These are phyloP conservation scores for Lasioglossum villosulum DNA, from an alignment of 2,888 invertebrate genomes.

Conservation along the genomic window DNA sequence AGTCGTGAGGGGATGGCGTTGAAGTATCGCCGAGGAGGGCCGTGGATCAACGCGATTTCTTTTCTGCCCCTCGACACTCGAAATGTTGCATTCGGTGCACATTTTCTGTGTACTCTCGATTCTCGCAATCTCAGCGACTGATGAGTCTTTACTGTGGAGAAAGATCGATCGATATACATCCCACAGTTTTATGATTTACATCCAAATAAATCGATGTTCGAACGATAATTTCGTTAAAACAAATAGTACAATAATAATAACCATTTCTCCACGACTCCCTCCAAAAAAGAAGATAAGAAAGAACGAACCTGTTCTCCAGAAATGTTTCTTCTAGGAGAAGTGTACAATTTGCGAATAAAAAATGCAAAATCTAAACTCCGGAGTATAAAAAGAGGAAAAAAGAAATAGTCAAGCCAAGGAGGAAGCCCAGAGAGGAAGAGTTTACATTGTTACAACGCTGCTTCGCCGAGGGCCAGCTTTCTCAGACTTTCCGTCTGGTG, in stretches of 20 bases:
- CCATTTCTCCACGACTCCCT: neutral
- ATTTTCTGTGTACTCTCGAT: neutral
- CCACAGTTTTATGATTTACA: no score
- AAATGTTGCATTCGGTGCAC: neutral
- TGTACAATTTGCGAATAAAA: neutral
- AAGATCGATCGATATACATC: no score
- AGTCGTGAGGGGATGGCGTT: slow-evolving; percentile 44
- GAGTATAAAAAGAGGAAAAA: neutral
- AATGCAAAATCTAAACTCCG: neutral
- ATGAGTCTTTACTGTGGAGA: neutral
- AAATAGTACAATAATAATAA: neutral
- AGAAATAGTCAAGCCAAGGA: neutral
- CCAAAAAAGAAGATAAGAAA: neutral
- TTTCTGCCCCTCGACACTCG: neutral
- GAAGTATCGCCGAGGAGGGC: slow-evolving; percentile 31
- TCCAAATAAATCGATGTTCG: no score
- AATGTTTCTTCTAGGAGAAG: neutral
- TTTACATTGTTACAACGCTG: neutral
- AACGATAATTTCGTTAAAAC: no score
- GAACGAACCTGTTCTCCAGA: neutral
- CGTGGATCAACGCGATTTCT: neutral
- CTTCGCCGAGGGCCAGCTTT: neutral
- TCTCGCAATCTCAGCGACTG: neutral
- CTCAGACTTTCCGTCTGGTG: neutral
- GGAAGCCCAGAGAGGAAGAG: neutral